These are phyloP conservation scores for Aethina tumida DNA, from an alignment of 1,140 invertebrate species.

Conservation along the genomic window DNA sequence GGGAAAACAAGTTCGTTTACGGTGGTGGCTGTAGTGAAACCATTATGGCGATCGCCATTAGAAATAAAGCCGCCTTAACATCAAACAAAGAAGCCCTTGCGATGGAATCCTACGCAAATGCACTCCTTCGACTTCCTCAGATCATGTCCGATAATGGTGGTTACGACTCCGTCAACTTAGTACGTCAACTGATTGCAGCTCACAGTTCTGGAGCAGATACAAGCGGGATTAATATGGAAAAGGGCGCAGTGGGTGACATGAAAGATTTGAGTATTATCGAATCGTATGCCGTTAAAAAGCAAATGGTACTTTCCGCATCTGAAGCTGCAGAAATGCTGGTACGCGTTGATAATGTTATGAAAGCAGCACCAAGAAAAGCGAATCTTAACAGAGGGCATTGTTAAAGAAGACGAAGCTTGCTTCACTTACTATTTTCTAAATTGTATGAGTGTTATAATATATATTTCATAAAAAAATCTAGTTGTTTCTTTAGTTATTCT, in stretches of 20 bases:
- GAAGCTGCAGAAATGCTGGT: slow-evolving; percentile 99
- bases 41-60: slow-evolving; percentile 91
- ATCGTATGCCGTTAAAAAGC: slow-evolving; percentile 92
- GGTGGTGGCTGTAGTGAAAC: slow-evolving; percentile 92
- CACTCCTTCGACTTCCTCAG: slow-evolving; percentile 80
- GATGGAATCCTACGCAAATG: slow-evolving; percentile 90
- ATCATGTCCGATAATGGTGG: slow-evolving; percentile 98
- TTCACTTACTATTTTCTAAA: too few species aligned
- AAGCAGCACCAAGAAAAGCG: slow-evolving; percentile 84
- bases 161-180: slow-evolving; percentile 91
- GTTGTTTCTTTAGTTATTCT: too few species aligned
- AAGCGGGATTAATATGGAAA: slow-evolving; percentile 88
- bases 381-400: slow-evolving; percentile 79
- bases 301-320: slow-evolving; percentile 86
- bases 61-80: slow-evolving; percentile 71
- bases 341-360: slow-evolving; percentile 95
- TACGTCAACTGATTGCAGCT: slow-evolving; percentile 80
- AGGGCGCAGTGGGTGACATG: slow-evolving; percentile 79
- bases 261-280: slow-evolving; percentile 86
- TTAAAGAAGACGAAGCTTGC: too few species aligned
- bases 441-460: too few species aligned
- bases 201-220: slow-evolving; percentile 67
- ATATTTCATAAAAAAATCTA: too few species aligned
- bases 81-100: slow-evolving; percentile 95
- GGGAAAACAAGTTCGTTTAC: slow-evolving; percentile 82